These are phyloP conservation scores for Brachylomia viminalis DNA, from an alignment of 2,888 invertebrate species.

Conservation along the genomic window DNA sequence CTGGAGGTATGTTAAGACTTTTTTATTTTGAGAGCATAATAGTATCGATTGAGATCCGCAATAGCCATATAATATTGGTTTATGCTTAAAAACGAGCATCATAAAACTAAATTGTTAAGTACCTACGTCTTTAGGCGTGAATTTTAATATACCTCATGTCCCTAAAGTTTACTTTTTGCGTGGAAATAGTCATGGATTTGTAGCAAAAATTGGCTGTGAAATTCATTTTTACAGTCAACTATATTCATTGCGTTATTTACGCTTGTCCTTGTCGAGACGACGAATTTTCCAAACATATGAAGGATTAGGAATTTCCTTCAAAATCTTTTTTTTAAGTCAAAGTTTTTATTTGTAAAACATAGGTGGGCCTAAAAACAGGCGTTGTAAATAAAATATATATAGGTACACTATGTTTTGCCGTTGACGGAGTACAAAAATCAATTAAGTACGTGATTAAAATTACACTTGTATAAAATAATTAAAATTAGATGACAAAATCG, in stretches of 20 bases:
- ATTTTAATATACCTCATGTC: neutral
- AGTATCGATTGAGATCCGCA: neutral
- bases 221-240: no score
- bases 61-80: neutral
- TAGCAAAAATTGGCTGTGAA: no score
- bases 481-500: no score
- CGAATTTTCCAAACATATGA: neutral
- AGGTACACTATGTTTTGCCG: no score
- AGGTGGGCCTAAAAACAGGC: no score
- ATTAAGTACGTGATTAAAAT: no score
- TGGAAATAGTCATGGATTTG: neutral
- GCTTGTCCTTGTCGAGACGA: neutral
- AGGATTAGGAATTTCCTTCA: neutral
- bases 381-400: no score
- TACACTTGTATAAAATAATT: no score
- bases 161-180: neutral
- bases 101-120: neutral
- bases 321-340: no score
- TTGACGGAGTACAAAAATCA: no score
- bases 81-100: neutral
- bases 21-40: neutral
- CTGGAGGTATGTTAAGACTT: conserved; percentile 24
- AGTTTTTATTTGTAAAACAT: no score
- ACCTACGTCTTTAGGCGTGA: neutral
- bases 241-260: neutral